Percentiles rank a stretch among this genome's conserved stretches.
phyloP scores from a whole-genome alignment of 2,113 vertebrate species.

The Barbus barbus region DNA sequence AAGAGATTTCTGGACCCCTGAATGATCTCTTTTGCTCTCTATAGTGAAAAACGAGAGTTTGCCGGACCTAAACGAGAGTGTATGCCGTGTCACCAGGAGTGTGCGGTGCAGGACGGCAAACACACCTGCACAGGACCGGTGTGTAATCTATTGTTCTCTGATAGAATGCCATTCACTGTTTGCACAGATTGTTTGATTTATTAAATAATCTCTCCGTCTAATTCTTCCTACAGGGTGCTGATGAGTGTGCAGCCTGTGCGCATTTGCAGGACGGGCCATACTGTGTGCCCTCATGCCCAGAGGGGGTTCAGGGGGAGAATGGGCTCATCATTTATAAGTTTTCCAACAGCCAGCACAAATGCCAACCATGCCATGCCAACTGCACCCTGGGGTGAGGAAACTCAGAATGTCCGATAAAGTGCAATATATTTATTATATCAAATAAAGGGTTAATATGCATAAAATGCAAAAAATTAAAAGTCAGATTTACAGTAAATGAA shows the following conservation, averaged over 20 bases:
- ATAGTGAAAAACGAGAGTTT: constrained; percentile 85
- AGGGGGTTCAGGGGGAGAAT: constrained; percentile 83
- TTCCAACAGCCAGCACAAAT: constrained; percentile 74
- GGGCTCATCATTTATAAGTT: constrained; percentile 88
- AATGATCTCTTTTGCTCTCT: constrained; percentile 30
- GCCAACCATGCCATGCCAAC: constrained; percentile 85
- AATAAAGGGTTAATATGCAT: background rate
- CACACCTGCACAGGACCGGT: constrained; percentile 84
- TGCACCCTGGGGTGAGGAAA: constrained; percentile 82
- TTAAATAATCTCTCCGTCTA: background rate
- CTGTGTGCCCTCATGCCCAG: constrained; percentile 85
- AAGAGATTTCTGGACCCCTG: background rate
- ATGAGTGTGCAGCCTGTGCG: constrained; percentile 82
- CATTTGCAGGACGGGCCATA: constrained; percentile 85
- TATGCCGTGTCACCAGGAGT: constrained; percentile 84
- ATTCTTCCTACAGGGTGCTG: constrained; percentile 77
- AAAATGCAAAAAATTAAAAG: background rate
- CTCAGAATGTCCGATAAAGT: background rate
- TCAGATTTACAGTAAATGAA: background rate
- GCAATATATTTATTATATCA: background rate
- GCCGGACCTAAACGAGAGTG: constrained; percentile 74
- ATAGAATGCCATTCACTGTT: background rate
- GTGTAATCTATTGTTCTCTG: constrained; percentile 58
- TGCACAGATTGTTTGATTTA: background rate
- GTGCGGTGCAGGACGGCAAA: constrained; percentile 76